Percentiles rank a stretch among this genome's conserved stretches.
These are phyloP conservation scores for Bufotes viridis DNA, from an alignment of 2,797 vertebrate species.

Conservation along the genomic window DNA sequence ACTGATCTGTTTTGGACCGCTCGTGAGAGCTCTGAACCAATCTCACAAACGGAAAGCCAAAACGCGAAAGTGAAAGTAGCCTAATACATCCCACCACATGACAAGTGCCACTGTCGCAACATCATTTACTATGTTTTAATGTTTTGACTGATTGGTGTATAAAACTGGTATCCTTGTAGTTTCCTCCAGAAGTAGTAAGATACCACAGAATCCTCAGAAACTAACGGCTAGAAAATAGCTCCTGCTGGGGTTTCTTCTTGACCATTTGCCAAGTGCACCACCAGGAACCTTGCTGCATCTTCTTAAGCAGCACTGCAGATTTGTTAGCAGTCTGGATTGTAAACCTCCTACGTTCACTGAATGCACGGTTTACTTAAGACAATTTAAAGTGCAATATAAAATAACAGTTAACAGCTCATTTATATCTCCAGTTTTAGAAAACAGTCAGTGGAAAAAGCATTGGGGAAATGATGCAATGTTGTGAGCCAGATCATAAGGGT, in stretches of 20 bases:
- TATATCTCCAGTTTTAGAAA: slow-evolving; percentile 13
- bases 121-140: neutral
- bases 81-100: no score
- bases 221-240: neutral
- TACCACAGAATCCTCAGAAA: neutral
- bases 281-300: neutral
- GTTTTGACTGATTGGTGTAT: neutral
- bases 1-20: no score
- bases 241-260: neutral
- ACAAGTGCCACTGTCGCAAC: no score
- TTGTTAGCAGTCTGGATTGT: neutral
- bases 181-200: neutral
- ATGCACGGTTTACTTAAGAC: neutral
- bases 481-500: slow-evolving; percentile 26
- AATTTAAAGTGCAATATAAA: neutral
- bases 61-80: no score
- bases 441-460: slow-evolving; percentile 51
- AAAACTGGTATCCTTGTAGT: neutral
- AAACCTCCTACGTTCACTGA: neutral
- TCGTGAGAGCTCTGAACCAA: no score
- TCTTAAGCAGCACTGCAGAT: neutral
- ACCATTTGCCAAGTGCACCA: neutral
- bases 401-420: neutral
- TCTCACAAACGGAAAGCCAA: no score
- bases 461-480: slow-evolving; percentile 26